phyloP scores from a whole-genome alignment of 1,140 invertebrate genomes.

The Drosophila miranda region DNA sequence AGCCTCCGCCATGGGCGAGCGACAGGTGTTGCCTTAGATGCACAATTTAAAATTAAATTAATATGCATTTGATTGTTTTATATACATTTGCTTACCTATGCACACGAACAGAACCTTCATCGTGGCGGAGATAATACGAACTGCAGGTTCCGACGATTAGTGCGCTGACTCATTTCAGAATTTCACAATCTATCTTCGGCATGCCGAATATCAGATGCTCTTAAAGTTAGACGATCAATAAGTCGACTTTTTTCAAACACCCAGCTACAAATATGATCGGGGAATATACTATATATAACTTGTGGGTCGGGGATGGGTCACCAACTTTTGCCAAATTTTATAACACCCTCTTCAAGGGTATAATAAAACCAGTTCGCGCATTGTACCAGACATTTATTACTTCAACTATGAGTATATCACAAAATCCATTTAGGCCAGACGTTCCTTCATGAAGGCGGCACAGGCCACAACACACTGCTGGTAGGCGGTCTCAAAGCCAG shows the following conservation, averaged over 20 bases:
- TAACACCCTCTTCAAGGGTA: not conserved
- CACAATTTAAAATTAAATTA: not conserved
- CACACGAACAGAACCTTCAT: constrained; percentile 77
- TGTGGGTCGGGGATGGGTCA: too few species aligned
- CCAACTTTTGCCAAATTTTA: not conserved
- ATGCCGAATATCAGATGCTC: too few species aligned
- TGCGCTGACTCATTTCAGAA: constrained; percentile 14
- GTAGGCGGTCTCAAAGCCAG: constrained; percentile 89
- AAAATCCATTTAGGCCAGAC: constrained; percentile 36
- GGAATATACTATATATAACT: too few species aligned
- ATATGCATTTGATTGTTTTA: constrained; percentile 2
- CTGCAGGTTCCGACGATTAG: constrained; percentile 19
- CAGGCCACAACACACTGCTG: constrained; percentile 88
- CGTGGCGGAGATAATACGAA: constrained; percentile 5
- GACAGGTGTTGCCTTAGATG: constrained; percentile 93
- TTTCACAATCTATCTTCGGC: too few species aligned
- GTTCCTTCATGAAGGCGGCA: constrained; percentile 85
- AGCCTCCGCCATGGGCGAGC: constrained; percentile 97
- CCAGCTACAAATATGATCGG: too few species aligned
- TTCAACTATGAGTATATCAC: constrained; percentile 26
- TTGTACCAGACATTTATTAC: constrained; percentile 29
- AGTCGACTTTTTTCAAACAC: too few species aligned
- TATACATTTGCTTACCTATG: constrained; percentile 56
- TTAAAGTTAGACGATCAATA: too few species aligned
- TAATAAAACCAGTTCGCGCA: constrained; percentile 37